Percentiles rank a stretch among this genome's conserved stretches.
These are phyloP conservation scores for Drosophila conformis DNA, from an alignment of 2,888 invertebrate genomes.

Conservation along the genomic window DNA sequence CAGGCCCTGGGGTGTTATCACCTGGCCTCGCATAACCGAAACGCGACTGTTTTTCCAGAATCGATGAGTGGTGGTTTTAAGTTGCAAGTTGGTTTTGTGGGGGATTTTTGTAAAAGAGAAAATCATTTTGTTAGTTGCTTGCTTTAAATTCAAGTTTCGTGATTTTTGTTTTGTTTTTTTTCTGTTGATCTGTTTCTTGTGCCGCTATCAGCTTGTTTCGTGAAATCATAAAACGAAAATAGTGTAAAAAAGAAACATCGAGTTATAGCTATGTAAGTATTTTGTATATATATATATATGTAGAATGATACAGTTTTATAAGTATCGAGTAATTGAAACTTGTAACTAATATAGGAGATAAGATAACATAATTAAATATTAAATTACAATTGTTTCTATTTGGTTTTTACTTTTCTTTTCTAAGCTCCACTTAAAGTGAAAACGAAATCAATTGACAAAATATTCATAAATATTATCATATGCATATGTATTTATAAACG, in stretches of 20 bases:
- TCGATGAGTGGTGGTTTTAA: not conserved
- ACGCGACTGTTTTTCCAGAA: slow-evolving; percentile 91
- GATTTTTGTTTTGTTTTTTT: slow-evolving; percentile 22
- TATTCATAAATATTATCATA: slow-evolving; percentile 49
- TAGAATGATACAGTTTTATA: not conserved
- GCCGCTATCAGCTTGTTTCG: slow-evolving; percentile 35
- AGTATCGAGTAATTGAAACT: slow-evolving; percentile 16
- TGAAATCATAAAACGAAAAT: slow-evolving; percentile 46
- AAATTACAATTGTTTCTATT: slow-evolving; percentile 14
- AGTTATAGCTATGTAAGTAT: slow-evolving; percentile 37
- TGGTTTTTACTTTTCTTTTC: slow-evolving; percentile 15
- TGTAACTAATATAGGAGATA: slow-evolving; percentile 45
- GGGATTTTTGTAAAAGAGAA: slow-evolving; percentile 58
- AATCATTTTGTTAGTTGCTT: slow-evolving; percentile 60
- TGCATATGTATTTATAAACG: slow-evolving; percentile 39
- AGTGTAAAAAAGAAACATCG: slow-evolving; percentile 44
- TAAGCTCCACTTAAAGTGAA: slow-evolving; percentile 14
- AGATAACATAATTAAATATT: slow-evolving; percentile 25
- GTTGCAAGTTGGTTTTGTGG: not conserved
- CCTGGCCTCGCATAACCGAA: slow-evolving; percentile 99
- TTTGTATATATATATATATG: slow-evolving; percentile 15
- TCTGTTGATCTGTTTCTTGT: slow-evolving; percentile 45
- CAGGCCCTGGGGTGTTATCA: slow-evolving; percentile 96
- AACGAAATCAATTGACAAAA: slow-evolving; percentile 47
- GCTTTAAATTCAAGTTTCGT: slow-evolving; percentile 20